Conservation (phyloP, 2,888 invertebrate species). For the Strigamia transsilvanica region DNA sequence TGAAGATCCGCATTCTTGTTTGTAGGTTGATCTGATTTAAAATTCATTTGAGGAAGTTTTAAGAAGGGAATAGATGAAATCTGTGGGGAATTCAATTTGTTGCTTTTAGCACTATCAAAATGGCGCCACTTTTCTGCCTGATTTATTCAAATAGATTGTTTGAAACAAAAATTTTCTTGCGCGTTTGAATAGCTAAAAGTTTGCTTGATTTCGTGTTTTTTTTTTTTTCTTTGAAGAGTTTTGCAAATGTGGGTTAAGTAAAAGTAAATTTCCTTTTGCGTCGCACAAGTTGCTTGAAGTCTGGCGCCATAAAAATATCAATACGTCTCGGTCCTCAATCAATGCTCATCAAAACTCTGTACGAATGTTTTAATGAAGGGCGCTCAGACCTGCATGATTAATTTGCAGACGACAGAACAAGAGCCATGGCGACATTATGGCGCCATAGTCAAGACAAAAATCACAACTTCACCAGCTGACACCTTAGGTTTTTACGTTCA, state of each 20-base stretch:
- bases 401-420: constrained; percentile 10
- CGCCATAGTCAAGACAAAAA: constrained; percentile 15
- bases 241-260: not conserved
- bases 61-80: not conserved
- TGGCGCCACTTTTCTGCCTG: constrained; percentile 4
- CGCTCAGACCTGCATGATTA: constrained; percentile 20
- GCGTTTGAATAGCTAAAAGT: no score
- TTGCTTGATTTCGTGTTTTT: not conserved
- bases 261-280: constrained; percentile 4
- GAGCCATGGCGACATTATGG: constrained; percentile 15
- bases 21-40: constrained; percentile 2
- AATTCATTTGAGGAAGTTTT: not conserved
- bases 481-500: constrained; percentile 20
- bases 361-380: constrained; percentile 15
- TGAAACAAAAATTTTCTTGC: not conserved
- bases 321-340: constrained; percentile 6
- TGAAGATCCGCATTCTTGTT: constrained; percentile 3
- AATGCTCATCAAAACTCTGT: constrained; percentile 20
- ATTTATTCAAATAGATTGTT: not conserved
- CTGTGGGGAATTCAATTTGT: constrained; percentile 14
- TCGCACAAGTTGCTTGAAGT: not conserved
- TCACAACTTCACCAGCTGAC: constrained; percentile 5
- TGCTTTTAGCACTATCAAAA: not conserved
- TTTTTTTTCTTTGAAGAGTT: not conserved
- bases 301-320: constrained; percentile 15